phyloP scores from a whole-genome alignment of 2,113 vertebrate species.

The Morone chrysops region DNA sequence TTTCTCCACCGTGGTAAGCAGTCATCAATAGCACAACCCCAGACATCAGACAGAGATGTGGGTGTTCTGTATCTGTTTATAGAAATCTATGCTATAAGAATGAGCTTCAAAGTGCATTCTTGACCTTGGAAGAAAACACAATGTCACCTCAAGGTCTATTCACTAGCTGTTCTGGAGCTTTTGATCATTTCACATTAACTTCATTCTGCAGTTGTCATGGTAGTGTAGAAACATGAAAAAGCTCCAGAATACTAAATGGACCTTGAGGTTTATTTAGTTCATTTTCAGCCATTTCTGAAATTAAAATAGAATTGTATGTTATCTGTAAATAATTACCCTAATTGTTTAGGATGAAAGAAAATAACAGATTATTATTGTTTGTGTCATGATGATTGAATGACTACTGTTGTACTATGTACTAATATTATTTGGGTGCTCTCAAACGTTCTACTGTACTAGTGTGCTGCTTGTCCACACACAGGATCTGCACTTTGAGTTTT shows the following conservation, averaged over 20 bases:
- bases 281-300: background rate
- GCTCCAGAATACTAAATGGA: background rate
- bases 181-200: background rate
- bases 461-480: background rate
- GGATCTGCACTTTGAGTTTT: constrained; percentile 10
- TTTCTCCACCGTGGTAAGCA: too few relatives aligned
- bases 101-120: background rate
- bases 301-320: background rate
- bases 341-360: too few relatives aligned
- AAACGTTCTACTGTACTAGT: background rate
- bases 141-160: background rate
- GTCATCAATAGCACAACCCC: background rate
- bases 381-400: background rate
- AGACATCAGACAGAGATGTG: background rate
- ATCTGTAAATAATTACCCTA: background rate
- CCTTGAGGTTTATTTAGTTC: background rate
- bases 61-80: too few relatives aligned
- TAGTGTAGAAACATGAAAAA: background rate
- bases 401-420: background rate
- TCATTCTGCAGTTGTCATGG: background rate
- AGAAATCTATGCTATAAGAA: background rate
- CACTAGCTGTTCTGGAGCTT: background rate
- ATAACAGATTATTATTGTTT: background rate
- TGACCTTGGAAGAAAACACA: background rate
- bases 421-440: background rate